Percentiles rank a stretch among this genome's conserved stretches.
Conservation (phyloP, 1,140 invertebrate genomes). For the Monomorium pharaonis region DNA sequence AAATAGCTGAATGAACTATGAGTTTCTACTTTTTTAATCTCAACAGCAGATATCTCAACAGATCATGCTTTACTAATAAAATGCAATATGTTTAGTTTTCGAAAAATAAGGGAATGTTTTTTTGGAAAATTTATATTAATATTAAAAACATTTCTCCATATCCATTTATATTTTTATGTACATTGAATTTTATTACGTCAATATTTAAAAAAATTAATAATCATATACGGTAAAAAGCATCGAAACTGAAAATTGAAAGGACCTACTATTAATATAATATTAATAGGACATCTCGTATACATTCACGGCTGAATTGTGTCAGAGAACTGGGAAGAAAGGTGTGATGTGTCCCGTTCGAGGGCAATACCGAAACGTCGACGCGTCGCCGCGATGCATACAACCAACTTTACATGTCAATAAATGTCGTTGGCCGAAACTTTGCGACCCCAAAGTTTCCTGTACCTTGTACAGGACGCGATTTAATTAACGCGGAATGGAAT, state of each 20-base stretch:
- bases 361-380: constrained; percentile 41
- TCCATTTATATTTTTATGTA: too few relatives aligned
- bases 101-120: too few relatives aligned
- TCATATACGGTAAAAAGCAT: neutral
- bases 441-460: constrained; percentile 43
- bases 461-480: constrained; percentile 47
- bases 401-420: constrained; percentile 32
- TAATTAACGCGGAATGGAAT: constrained; percentile 27
- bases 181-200: neutral
- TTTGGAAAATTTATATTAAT: too few relatives aligned
- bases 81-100: too few relatives aligned
- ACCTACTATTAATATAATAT: neutral
- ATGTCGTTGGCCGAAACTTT: constrained; percentile 33
- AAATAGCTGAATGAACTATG: too few relatives aligned
- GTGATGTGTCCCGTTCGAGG: neutral
- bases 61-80: too few relatives aligned
- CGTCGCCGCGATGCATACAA: neutral
- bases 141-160: too few relatives aligned
- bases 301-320: constrained; percentile 6
- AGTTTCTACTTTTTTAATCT: too few relatives aligned
- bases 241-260: neutral
- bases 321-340: constrained; percentile 21
- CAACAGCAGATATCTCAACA: too few relatives aligned
- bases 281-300: neutral
- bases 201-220: neutral